Evolutionary conservation across 2,888 invertebrate species (phyloP).

Genomic region (Drosophila nr. perissopoda): DNA sequence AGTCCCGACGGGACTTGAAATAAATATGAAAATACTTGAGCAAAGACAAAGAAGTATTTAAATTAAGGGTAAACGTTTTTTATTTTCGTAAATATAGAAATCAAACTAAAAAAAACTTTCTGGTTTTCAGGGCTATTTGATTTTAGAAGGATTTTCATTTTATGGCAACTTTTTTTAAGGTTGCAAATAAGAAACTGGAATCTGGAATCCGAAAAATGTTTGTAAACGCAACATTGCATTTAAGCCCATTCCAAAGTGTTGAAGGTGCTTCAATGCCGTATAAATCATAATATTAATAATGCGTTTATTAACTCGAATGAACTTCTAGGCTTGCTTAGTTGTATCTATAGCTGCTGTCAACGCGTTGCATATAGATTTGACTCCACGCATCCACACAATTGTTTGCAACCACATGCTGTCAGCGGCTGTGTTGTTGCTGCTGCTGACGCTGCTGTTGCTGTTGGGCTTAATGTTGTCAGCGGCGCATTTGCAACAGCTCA

Average conservation of each 20-base stretch:
- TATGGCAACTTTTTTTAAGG: not conserved
- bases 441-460: constrained; percentile 18
- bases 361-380: constrained; percentile 26
- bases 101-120: not conserved
- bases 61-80: not conserved
- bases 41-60: not conserved
- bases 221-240: not conserved
- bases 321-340: not conserved
- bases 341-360: constrained; percentile 33
- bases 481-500: constrained; percentile 58
- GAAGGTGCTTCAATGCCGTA: not conserved
- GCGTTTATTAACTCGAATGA: constrained; percentile 13
- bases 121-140: not conserved
- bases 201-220: not conserved
- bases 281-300: constrained; percentile 13
- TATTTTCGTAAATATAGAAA: not conserved
- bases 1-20: not conserved
- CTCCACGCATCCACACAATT: constrained; percentile 19
- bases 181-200: not conserved
- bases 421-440: constrained; percentile 31
- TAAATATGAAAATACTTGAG: not conserved
- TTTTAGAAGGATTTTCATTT: not conserved
- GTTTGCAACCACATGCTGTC: constrained; percentile 38
- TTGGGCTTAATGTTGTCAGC: constrained; percentile 66
- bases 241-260: not conserved